Conservation (phyloP, 30 jellyfish, hydroid and myxozoan species). For the Rhopilema esculentum region DNA sequence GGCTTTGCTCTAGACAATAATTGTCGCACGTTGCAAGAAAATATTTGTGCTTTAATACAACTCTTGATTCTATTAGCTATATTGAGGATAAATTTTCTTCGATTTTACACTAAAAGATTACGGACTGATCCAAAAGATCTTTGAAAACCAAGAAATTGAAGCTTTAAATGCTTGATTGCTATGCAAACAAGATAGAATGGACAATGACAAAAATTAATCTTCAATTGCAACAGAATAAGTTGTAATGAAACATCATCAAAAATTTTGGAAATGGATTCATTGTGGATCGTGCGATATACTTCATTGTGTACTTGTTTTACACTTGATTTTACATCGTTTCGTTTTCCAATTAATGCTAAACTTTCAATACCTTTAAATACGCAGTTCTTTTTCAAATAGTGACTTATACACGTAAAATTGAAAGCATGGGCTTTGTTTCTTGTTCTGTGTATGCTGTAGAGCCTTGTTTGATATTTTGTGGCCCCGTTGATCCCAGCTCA, state of each 20-base stretch:
- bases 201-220: not conserved
- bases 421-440: not conserved
- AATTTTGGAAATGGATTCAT: too few relatives aligned
- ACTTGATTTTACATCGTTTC: too few relatives aligned
- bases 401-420: not conserved
- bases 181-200: not conserved
- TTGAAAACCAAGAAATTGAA: not conserved
- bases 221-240: too few relatives aligned
- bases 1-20: not conserved
- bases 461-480: not conserved
- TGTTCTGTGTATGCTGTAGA: not conserved
- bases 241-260: too few relatives aligned
- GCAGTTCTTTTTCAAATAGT: not conserved
- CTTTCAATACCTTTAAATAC: too few relatives aligned
- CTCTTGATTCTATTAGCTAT: not conserved
- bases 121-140: not conserved
- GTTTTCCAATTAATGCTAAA: too few relatives aligned
- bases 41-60: not conserved
- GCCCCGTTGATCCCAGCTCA: not conserved
- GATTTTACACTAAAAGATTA: not conserved
- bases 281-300: too few relatives aligned
- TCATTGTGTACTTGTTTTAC: too few relatives aligned
- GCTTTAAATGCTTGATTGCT: not conserved
- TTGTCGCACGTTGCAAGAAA: not conserved
- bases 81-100: not conserved